phyloP scores from a whole-genome alignment of 1,140 invertebrate genomes.

The Micrasema minimum region DNA sequence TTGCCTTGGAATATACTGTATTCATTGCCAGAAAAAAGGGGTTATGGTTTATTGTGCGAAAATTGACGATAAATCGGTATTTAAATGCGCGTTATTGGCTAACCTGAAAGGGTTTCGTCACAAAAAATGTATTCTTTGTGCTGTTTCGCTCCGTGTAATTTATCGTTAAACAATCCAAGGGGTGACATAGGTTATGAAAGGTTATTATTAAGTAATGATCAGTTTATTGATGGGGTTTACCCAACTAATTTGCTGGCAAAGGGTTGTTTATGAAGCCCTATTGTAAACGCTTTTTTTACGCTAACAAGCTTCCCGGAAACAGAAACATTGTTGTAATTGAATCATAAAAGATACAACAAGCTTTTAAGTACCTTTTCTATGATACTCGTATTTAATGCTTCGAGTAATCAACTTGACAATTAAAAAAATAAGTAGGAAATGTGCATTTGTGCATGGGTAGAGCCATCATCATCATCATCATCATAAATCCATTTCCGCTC shows the following conservation, averaged over 20 bases:
- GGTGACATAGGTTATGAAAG: slow-evolving; percentile 38
- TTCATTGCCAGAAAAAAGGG: slow-evolving; percentile 40
- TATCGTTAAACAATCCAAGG: slow-evolving; percentile 47
- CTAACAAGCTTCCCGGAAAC: slow-evolving; percentile 30
- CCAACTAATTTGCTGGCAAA: slow-evolving; percentile 48
- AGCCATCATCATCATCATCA: too few species aligned
- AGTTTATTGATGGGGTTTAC: slow-evolving; percentile 49
- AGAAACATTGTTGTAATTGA: slow-evolving; percentile 27
- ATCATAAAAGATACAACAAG: slow-evolving; percentile 10
- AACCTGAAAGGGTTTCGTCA: slow-evolving; percentile 43
- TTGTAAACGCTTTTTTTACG: slow-evolving; percentile 36
- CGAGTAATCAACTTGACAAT: too few species aligned
- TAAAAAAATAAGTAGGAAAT: too few species aligned
- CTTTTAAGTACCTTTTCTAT: too few species aligned
- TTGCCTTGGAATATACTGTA: slow-evolving; percentile 30
- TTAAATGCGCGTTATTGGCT: slow-evolving; percentile 47
- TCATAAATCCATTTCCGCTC: too few species aligned
- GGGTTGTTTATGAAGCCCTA: slow-evolving; percentile 40
- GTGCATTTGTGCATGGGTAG: too few species aligned
- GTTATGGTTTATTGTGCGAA: slow-evolving; percentile 39
- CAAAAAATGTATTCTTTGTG: slow-evolving; percentile 41
- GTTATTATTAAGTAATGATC: slow-evolving; percentile 46
- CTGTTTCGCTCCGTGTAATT: slow-evolving; percentile 41
- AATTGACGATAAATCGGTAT: slow-evolving; percentile 43
- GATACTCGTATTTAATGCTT: too few species aligned